Evolutionary conservation across 2,888 invertebrate genomes (phyloP), one percentile per base, ranked within the genome.

Genomic region (Mesoligia furuncula): DNA sequence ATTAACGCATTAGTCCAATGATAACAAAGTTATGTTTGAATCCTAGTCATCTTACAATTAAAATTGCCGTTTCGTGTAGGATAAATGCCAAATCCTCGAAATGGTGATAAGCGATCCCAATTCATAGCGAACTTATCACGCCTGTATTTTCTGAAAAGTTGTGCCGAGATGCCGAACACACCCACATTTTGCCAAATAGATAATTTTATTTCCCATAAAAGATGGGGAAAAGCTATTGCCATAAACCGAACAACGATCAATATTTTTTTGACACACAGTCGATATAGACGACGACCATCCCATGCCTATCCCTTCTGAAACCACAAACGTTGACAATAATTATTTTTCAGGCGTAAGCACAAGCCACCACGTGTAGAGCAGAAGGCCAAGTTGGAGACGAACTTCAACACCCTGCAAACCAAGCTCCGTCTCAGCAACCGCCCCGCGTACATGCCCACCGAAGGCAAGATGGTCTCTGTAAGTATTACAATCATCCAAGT

Each of bases 281-380:
- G 5, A 39, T 27, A 62, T 39, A 8, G 42, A 31, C 62, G 27
- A 17, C 13, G 5, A 36, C 54, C 1, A 5, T 36, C 11, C 13
- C 9, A 31, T 54, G 7, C 13, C 42, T 42, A 15, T 9, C 24
- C 15, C 8, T 39, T 17, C n/a, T 59, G 6, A 13, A 57, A 77
- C 9, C 11, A 36, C n/a, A 36, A 73, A 59, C 65, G 2, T n/a
- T 65, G 3, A 54, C 31, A 3, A 57, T 54, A 15, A 73, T 11
- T 61, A 15, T 42, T 64, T 62, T 68, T n/a, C 87, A 96, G 97
- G 95, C 98, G 99, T 95, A 99, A 99, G 96, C 99, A 99, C 97
- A 99, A 99, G 97, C 99, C 99, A 79, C 99, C 99, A 91, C 99
- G 99, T 95, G 99, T 99, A 87, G 99, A 99, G 96, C 99, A 99